These are phyloP conservation scores for Achlya flavicornis DNA, from an alignment of 2,888 invertebrate species.

Conservation along the genomic window DNA sequence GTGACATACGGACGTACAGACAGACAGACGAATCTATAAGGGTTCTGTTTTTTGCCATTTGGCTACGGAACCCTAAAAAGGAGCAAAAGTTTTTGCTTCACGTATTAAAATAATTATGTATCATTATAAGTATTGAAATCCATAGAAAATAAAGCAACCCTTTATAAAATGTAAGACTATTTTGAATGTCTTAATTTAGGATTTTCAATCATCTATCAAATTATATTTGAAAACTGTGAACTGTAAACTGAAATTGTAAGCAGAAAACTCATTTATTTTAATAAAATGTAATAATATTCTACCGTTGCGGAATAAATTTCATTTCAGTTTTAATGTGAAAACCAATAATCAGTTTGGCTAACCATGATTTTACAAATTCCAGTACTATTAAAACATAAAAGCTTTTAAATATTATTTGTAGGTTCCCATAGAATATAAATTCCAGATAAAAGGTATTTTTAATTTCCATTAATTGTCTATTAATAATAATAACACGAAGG, in stretches of 20 bases:
- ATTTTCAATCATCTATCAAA: neutral
- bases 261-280: too few species aligned
- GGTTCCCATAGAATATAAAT: neutral
- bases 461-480: neutral
- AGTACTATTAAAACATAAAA: neutral
- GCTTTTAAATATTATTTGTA: neutral
- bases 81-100: too few species aligned
- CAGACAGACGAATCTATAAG: too few species aligned
- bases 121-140: too few species aligned
- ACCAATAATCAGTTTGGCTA: neutral
- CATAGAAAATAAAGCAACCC: too few species aligned
- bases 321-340: neutral
- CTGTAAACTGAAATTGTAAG: neutral
- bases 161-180: neutral
- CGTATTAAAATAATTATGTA: too few species aligned
- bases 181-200: neutral
- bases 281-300: too few species aligned
- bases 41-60: too few species aligned
- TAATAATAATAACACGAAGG: neutral
- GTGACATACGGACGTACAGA: too few species aligned
- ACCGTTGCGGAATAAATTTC: neutral
- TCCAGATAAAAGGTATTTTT: neutral
- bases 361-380: neutral
- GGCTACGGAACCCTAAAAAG: too few species aligned
- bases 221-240: neutral